Conservation (phyloP, 2,113 vertebrate genomes). For the Procapra przewalskii region DNA sequence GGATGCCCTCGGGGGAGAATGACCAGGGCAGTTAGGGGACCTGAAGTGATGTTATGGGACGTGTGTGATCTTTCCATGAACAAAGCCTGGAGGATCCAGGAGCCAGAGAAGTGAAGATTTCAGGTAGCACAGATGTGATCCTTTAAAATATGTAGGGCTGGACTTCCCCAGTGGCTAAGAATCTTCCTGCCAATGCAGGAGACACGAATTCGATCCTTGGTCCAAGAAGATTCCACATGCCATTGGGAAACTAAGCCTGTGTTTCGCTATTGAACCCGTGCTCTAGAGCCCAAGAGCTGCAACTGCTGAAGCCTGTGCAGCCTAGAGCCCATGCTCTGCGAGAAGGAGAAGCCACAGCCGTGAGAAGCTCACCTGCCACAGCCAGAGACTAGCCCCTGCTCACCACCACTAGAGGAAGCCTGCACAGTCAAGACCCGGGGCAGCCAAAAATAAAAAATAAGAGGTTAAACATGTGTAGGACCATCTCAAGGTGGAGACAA, state of each 20-base stretch:
- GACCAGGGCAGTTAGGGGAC: not conserved
- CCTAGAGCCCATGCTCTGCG: not conserved
- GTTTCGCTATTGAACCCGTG: not conserved
- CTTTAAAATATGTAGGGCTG: not conserved
- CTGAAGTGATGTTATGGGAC: not conserved
- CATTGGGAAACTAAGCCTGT: not conserved
- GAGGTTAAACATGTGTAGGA: not conserved
- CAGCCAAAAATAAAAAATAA: not conserved
- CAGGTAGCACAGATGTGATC: accelerated
- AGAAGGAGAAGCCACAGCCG: not conserved
- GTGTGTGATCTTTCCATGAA: not conserved
- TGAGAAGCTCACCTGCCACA: not conserved
- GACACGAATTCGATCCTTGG: not conserved
- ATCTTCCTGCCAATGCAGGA: not conserved
- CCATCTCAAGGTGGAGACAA: not conserved
- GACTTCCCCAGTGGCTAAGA: not conserved
- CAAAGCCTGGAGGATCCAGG: not conserved
- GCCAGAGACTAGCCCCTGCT: not conserved
- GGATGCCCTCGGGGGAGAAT: not conserved
- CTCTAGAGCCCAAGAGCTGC: not conserved
- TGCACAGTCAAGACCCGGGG: not conserved
- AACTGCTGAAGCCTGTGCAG: not conserved
- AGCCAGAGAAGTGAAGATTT: not conserved
- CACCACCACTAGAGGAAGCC: not conserved
- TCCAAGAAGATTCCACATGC: not conserved